Evolutionary conservation across 2,113 vertebrate species (phyloP), one percentile per base, ranked within the genome.

Genomic region (Sorex araneus): DNA sequence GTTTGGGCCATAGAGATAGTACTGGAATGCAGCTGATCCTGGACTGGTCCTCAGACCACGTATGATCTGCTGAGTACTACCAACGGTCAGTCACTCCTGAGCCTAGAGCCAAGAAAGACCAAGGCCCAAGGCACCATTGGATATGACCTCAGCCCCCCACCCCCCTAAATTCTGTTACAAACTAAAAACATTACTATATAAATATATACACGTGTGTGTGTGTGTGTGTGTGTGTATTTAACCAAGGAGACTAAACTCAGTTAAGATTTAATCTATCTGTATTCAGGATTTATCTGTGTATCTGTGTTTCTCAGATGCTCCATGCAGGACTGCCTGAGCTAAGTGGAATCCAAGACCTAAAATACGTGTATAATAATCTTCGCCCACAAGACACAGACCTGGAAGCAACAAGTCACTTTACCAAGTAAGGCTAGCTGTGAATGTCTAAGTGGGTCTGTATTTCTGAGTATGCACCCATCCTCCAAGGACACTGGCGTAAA

Each of bases 361-460:
- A 98, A 84, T 99, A 99, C 0, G 98, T 99, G 36, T 98, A 98
- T 90, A 97, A 98, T 67, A 99, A 98, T 87, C 98, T 99, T 92
- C 97, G 98, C 69, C 98, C 98, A 34, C 97, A 98, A 23, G 98
- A 99, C 97, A 98, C 98, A 5, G 98, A 99, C 43, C 96, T 98
- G 36, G 98, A 99, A 95, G 99, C 99, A 79, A 98, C 99, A 2
- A 98, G 98, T 76, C 98, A 98, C 96, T 99, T 99, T 54, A 99
- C 99, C 92, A 99, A 98, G 99, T 99, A 98, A 96, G 89, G 90
- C 23, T 32, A 70, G 11, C 60, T 40, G 6, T 67, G 86, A 78
- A 32, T 70, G 12, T 54, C 13, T 79, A n/a, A 57, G 28, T 43
- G 4, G 70, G 57, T 13, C 3, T 34, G 4, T 2, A 19, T 40